phyloP scores from a whole-genome alignment of 2,888 invertebrate species.

The Himalopsyche anomala region DNA sequence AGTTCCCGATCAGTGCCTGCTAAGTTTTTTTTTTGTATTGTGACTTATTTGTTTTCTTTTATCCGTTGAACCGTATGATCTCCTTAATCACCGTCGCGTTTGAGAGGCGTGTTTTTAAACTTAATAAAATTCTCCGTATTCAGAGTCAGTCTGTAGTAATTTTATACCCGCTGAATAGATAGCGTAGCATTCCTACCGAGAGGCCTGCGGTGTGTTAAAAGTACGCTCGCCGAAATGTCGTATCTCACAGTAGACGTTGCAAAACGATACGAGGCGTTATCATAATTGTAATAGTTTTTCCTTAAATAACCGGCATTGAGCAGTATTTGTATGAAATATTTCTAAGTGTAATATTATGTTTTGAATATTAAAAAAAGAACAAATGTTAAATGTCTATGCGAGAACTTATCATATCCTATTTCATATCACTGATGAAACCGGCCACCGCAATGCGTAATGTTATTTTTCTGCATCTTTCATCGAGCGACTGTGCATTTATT shows the following conservation, averaged over 20 bases:
- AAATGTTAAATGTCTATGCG: conserved; percentile 31
- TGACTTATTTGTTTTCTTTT: conserved; percentile 18
- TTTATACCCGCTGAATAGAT: conserved; percentile 36
- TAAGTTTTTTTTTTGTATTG: conserved; percentile 54
- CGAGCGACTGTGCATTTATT: no score
- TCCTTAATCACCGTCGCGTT: background rate
- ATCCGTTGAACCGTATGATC: conserved; percentile 14
- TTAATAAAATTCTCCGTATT: conserved; percentile 11
- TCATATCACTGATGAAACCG: conserved; percentile 24
- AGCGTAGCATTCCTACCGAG: conserved; percentile 38
- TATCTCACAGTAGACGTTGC: background rate
- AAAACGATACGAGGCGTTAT: background rate
- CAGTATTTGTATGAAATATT: conserved; percentile 24
- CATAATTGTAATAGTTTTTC: conserved; percentile 20
- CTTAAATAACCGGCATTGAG: conserved; percentile 28
- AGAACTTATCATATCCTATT: conserved; percentile 40
- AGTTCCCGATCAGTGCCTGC: conserved; percentile 65
- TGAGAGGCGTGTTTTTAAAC: background rate
- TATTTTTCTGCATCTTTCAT: background rate
- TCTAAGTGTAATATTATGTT: conserved; percentile 23
- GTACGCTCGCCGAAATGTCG: background rate
- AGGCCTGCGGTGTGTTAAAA: background rate
- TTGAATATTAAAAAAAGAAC: conserved; percentile 31
- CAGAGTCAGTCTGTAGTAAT: background rate
- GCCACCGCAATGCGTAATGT: background rate